phyloP scores from a whole-genome alignment of 2,797 vertebrate genomes.

The Chiloscyllium punctatum region DNA sequence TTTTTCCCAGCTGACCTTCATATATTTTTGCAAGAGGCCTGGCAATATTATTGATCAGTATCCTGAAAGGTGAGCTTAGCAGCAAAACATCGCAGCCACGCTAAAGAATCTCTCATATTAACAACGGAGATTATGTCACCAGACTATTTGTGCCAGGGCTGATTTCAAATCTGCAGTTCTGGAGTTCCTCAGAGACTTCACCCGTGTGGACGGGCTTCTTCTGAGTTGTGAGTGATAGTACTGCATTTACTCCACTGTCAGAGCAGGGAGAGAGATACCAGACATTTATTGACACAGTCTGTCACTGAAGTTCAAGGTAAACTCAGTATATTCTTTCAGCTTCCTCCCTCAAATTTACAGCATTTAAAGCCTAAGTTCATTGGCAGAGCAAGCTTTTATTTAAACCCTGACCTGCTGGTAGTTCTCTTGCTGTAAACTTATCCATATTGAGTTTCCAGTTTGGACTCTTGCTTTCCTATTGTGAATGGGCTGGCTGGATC shows the following conservation, averaged over 20 bases:
- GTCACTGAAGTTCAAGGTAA: neutral
- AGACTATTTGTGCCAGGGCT: neutral
- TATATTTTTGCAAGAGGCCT: neutral
- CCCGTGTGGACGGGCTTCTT: neutral
- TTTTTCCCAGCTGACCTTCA: neutral
- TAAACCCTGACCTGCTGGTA: neutral
- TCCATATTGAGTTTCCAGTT: neutral
- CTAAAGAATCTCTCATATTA: neutral
- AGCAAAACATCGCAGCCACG: neutral
- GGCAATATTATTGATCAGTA: neutral
- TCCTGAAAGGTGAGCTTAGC: neutral
- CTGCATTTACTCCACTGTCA: neutral
- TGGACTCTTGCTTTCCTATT: neutral
- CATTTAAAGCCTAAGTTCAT: neutral
- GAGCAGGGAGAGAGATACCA: neutral
- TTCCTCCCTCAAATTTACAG: neutral
- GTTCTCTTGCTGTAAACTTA: neutral
- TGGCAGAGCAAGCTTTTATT: neutral
- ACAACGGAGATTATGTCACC: neutral
- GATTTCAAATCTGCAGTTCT: neutral
- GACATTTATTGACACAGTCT: neutral
- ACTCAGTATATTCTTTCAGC: neutral
- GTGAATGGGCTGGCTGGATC: neutral
- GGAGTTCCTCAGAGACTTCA: neutral
- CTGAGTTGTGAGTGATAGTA: neutral